Conservation (phyloP, 1,140 invertebrate species). For the Heterodera schachtii region DNA sequence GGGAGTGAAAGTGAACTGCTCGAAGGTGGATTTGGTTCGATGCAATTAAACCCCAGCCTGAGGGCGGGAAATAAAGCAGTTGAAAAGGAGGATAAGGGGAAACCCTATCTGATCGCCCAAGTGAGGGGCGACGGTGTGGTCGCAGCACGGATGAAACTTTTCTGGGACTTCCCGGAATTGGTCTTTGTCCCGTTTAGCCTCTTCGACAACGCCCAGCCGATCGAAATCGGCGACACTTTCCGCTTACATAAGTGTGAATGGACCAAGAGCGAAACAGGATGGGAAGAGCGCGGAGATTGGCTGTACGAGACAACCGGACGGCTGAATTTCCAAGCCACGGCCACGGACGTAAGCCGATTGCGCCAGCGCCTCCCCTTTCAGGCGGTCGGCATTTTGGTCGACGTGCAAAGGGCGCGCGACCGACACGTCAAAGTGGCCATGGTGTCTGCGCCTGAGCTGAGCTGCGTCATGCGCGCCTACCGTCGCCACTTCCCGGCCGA, state of each 20-base stretch:
- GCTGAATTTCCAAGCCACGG: not conserved
- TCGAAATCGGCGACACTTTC: not conserved
- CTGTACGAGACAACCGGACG: not conserved
- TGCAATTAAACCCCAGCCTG: not conserved
- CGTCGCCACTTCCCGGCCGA: slow-evolving; percentile 1
- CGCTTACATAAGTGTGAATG: not conserved
- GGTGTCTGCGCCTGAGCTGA: not conserved
- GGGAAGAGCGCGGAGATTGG: not conserved
- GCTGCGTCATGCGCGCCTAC: not conserved
- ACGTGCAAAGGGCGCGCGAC: not conserved
- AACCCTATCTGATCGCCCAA: not conserved
- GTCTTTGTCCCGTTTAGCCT: not conserved
- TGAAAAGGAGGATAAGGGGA: not conserved
- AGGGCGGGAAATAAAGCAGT: not conserved
- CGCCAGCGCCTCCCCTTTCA: too few relatives aligned
- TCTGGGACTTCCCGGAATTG: not conserved
- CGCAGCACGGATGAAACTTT: not conserved
- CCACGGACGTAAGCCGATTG: not conserved
- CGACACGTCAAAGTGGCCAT: not conserved
- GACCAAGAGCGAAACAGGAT: not conserved
- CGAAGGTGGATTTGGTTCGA: too few relatives aligned
- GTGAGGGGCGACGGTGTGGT: not conserved
- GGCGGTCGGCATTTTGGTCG: not conserved
- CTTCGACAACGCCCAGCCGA: not conserved
- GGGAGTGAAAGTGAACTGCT: too few relatives aligned